Percentiles rank a stretch among this genome's conserved stretches.
Conservation (phyloP, 2,888 invertebrate species). For the Hydroisotoma schaefferi region DNA sequence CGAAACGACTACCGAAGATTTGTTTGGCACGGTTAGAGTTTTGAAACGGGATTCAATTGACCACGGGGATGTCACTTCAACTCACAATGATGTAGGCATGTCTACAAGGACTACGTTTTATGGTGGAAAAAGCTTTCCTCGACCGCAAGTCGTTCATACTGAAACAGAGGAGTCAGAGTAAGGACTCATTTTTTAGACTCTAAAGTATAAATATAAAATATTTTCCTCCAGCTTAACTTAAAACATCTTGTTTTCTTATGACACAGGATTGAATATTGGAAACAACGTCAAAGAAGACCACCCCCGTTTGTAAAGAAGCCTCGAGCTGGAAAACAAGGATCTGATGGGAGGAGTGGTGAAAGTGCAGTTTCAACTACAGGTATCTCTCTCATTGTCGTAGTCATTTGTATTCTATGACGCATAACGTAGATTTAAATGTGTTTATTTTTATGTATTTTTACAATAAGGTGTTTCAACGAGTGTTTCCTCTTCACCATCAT, state of each 20-base stretch:
- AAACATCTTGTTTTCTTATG: conserved; percentile 1
- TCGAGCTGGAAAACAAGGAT: conserved; percentile 20
- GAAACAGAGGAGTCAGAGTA: conserved; percentile 49
- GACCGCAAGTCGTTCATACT: conserved; percentile 28
- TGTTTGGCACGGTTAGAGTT: conserved; percentile 42
- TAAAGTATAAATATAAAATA: not conserved
- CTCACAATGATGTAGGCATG: not conserved
- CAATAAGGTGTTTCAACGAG: conserved; percentile 38
- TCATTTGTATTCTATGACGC: not conserved
- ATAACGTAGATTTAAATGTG: not conserved
- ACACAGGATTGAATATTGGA: conserved; percentile 44
- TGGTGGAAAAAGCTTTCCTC: conserved; percentile 23
- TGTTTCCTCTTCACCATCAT: conserved; percentile 39
- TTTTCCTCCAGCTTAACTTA: not conserved
- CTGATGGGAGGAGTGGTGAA: conserved; percentile 40
- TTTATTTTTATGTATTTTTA: conserved; percentile 7
- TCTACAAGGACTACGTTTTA: conserved; percentile 12
- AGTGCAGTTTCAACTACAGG: conserved; percentile 36
- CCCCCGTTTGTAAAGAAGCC: conserved; percentile 42
- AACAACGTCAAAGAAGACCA: conserved; percentile 40
- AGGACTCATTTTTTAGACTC: conserved; percentile 5
- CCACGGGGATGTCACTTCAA: not conserved
- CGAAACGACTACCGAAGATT: conserved; percentile 43
- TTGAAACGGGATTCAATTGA: not conserved
- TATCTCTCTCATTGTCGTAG: not conserved